phyloP scores from a whole-genome alignment of 92 coral and sea anemone species.

The Zoanthus gigantus region DNA sequence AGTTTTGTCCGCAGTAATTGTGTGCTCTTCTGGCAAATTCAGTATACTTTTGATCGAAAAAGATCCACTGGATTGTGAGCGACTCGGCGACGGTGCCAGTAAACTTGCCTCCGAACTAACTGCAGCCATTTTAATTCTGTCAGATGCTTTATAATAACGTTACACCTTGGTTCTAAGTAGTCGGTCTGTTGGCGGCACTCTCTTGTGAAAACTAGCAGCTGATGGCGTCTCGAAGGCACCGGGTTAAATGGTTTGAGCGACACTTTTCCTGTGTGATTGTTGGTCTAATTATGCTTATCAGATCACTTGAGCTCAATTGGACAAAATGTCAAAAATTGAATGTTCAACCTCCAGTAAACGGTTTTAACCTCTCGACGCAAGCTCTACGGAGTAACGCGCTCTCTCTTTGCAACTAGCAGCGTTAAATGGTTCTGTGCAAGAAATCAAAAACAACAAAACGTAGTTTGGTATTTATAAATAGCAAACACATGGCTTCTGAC shows the following conservation, averaged over 20 bases:
- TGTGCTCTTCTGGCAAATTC: slow-evolving; percentile 51
- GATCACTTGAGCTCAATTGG: slow-evolving; percentile 49
- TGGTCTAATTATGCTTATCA: slow-evolving; percentile 49
- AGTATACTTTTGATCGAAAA: slow-evolving; percentile 64
- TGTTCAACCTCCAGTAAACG: slow-evolving; percentile 14
- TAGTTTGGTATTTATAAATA: slow-evolving; percentile 36
- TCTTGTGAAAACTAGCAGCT: slow-evolving; percentile 50
- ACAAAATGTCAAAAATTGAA: slow-evolving; percentile 23
- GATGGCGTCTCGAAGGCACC: slow-evolving; percentile 50
- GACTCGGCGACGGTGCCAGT: neutral
- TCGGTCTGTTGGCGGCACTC: slow-evolving; percentile 48
- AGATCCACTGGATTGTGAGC: slow-evolving; percentile 31
- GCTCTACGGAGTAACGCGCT: neutral
- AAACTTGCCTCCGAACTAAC: slow-evolving; percentile 3
- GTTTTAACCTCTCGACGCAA: slow-evolving; percentile 14
- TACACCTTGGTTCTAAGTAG: slow-evolving; percentile 3
- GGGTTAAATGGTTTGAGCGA: slow-evolving; percentile 49
- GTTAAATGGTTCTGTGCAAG: neutral
- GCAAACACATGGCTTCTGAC: slow-evolving; percentile 44
- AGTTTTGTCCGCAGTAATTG: slow-evolving; percentile 24
- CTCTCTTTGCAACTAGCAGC: slow-evolving; percentile 8
- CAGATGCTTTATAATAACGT: neutral
- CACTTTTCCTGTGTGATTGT: slow-evolving; percentile 51
- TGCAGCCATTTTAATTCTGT: slow-evolving; percentile 36
- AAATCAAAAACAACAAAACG: slow-evolving; percentile 28